These are phyloP conservation scores for Sminthopsis crassicaudata DNA, from an alignment of 2,113 vertebrate genomes.

Conservation along the genomic window DNA sequence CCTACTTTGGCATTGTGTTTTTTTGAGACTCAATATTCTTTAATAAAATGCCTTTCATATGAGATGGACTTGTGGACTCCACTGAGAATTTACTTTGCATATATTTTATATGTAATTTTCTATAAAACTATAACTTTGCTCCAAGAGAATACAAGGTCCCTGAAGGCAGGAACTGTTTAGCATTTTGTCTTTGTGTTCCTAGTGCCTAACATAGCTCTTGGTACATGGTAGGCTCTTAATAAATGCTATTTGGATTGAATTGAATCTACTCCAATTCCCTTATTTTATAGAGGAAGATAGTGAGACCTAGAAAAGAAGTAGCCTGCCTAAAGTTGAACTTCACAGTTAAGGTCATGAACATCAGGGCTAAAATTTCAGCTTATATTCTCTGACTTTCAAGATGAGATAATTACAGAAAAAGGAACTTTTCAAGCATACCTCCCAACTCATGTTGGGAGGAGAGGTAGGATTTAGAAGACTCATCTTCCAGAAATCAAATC, in stretches of 20 bases:
- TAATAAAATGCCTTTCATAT: not conserved
- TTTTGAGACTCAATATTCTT: not conserved
- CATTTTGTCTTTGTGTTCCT: not conserved
- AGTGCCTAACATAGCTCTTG: not conserved
- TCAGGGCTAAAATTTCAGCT: not conserved
- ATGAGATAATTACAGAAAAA: not conserved
- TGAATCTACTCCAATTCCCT: not conserved
- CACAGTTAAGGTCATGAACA: not conserved
- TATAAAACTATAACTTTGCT: not conserved
- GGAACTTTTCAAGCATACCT: too few relatives aligned
- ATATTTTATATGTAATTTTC: not conserved
- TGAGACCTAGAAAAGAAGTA: not conserved
- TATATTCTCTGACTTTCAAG: not conserved
- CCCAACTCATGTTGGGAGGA: too few relatives aligned
- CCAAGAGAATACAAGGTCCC: not conserved
- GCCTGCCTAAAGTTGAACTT: not conserved
- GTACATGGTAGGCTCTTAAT: not conserved
- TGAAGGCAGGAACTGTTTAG: not conserved
- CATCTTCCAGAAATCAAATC: not conserved
- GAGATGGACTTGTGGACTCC: not conserved
- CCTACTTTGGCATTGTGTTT: not conserved
- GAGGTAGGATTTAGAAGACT: not conserved
- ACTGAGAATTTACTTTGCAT: not conserved
- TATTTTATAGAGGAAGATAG: not conserved
- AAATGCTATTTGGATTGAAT: not conserved